Evolutionary conservation across 2,113 vertebrate genomes (phyloP), one percentile per base, ranked within the genome.

Genomic region (Theropithecus gelada): DNA sequence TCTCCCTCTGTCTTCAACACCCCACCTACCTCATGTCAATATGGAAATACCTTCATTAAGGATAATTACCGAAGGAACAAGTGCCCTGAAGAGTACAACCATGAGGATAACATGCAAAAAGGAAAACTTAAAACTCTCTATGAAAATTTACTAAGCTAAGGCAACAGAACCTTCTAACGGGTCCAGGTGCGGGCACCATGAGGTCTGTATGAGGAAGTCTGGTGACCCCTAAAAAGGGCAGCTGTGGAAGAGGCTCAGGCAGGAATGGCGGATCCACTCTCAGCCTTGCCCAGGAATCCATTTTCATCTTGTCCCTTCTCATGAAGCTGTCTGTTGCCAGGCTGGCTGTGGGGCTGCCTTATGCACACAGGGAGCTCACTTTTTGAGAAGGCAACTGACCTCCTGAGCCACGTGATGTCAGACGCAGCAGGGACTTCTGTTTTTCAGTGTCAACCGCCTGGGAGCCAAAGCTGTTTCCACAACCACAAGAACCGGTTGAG

Each of bases 351-450:
- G 99, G 48, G 99, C 99, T 3, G 99, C 99, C 98, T 99, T 99
- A 97, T 99, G 99, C 35, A 43, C 99, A 99, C 87, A 99, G 99
- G 98, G 99, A 99, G 98, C 99, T 99, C 97, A 99, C 99, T 98
- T 99, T 99, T 98, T 99, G 99, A 5, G 99, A 99, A 52, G 99
- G 99, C 96, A 99, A 99, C 57, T 99, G 99, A 99, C 97, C 99
- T 99, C 98, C 99, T 99, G 98, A 99, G 99, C 99, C 99, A 99
- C 99, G 99, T 99, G 97, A 99, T 99, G 98, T 99, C 99, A 73
- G 99, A 99, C 0, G 99, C 99, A 75, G 99, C 99, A 99, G 98
- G 98, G 99, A 99, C 99, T 99, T 99, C 98, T 99, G 98, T 98
- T 99, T 99, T 97, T 99, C 99, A 48, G 99, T 99, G 97, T 99